Base-by-base conservation (phyloP, 2,888 invertebrate genomes). In the Agrochola circellaris region DNA sequence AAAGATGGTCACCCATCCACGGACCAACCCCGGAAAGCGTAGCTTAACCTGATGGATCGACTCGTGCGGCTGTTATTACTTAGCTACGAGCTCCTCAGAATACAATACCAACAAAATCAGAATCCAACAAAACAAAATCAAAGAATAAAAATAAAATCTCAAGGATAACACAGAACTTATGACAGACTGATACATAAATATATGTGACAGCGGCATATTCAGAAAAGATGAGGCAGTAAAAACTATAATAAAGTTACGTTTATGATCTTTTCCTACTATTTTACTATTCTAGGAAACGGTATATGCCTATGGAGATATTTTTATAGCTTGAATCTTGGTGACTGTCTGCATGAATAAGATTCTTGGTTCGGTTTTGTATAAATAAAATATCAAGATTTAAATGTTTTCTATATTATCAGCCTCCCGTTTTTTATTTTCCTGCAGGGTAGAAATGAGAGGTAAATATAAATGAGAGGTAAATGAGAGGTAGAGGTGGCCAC, bases 191-290 rank as follows among this genome's bases (percentile, higher is more conserved):
- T 77, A 84, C 75, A 81, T 80, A 81, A 89, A 51, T 45, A 83
- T 80, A 86, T 83, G 82, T 80, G 80, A 74, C 66, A 66, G 42
- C 61, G 75, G 62, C 72, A 78, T 83, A 89, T 85, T 83, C 84
- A 87, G 65, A 87, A 76, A 79, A 86, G 79, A 87, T 84, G 78
- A 73, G 75, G 81, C 72, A 38, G 78, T 89, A 89, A 89, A 87
- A 72, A 64, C 64, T 79, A 58, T 79, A 81, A 86, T 89, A 89
- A 87, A 88, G 82, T 79, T 77, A 71, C 73, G 70, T 87, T 89
- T 88, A 89, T 81, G 85, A 81, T 64, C 38, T 75, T 75, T 84
- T 72, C 74, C 66, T 71, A 89, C 81, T 82, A 89, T 83, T 88
- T 79, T 87, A 87, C 75, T 83, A 74, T 77, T 60, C 70, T 79